A percentile compares a stretch with the other conserved stretches of the same genome.
Conservation (phyloP, 1,140 invertebrate genomes). For the Tetraneura akinire region DNA sequence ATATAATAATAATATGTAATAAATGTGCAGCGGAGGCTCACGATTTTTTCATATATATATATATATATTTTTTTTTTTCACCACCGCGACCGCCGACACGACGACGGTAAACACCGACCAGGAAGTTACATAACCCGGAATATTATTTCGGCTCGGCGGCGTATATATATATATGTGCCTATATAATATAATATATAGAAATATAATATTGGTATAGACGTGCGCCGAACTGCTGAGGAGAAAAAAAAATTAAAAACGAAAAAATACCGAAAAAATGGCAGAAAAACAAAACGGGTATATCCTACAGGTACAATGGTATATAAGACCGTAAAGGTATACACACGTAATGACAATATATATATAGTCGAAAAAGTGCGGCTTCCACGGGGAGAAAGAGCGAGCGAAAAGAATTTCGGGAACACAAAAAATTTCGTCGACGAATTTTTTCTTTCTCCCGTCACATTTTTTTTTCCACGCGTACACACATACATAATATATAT, state of each 20-base stretch:
- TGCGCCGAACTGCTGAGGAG: neutral
- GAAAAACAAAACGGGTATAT: neutral
- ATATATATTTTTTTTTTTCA: slow-evolving; percentile 30
- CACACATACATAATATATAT: neutral
- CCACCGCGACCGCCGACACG: neutral
- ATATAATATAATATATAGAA: neutral
- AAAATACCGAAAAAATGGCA: slow-evolving; percentile 21
- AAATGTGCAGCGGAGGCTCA: neutral
- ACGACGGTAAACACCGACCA: slow-evolving; percentile 9
- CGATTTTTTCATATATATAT: too few species aligned
- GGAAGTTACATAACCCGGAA: slow-evolving; percentile 44
- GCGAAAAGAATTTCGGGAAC: slow-evolving; percentile 21
- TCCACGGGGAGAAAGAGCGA: neutral
- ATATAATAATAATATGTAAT: neutral
- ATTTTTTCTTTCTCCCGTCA: slow-evolving; percentile 16
- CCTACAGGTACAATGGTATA: neutral
- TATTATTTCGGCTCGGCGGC: slow-evolving; percentile 19
- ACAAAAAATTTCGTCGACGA: slow-evolving; percentile 44
- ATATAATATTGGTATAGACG: too few species aligned
- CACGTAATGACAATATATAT: too few species aligned
- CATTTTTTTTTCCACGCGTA: neutral
- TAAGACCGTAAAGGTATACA: neutral
- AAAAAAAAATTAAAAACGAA: neutral
- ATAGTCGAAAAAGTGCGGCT: slow-evolving; percentile 30
- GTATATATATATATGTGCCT: too few species aligned